Conservation (phyloP, 2,797 vertebrate species). For the Brachyalestes nurse region DNA sequence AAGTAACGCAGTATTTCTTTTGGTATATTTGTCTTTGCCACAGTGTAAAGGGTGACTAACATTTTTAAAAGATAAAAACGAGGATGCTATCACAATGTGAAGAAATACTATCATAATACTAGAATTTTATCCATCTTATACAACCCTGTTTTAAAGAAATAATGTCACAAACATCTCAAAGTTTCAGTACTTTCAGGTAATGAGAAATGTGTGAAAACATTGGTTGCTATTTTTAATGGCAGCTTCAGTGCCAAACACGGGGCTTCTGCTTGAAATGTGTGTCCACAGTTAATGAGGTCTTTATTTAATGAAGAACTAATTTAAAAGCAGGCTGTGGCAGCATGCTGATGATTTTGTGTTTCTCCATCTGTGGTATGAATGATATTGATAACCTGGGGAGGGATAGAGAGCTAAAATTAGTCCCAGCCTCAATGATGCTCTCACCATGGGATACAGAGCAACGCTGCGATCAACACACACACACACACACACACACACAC, state of each 20-base stretch:
- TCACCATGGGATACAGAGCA: constrained; percentile 26
- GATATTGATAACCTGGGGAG: constrained; percentile 55
- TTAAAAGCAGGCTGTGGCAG: constrained; percentile 3
- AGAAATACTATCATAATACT: background rate
- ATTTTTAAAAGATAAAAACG: too few species aligned
- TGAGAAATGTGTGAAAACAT: background rate
- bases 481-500: constrained; percentile 7
- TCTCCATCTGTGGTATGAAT: constrained; percentile 55
- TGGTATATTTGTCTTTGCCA: too few species aligned
- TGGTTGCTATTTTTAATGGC: background rate
- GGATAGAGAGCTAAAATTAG: constrained; percentile 57
- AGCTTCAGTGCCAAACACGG: background rate
- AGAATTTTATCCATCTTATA: background rate
- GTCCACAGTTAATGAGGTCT: constrained; percentile 3
- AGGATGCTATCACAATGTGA: background rate
- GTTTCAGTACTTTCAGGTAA: background rate
- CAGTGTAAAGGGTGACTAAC: too few species aligned
- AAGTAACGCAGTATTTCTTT: too few species aligned
- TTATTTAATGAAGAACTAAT: constrained; percentile 24
- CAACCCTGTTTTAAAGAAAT: background rate
- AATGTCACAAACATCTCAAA: background rate
- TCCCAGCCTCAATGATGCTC: constrained; percentile 30
- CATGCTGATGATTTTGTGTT: constrained; percentile 24
- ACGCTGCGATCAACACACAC: background rate
- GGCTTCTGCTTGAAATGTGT: background rate